These are phyloP conservation scores for Poeciliopsis prolifica DNA, from an alignment of 2,113 vertebrate species.

Conservation along the genomic window DNA sequence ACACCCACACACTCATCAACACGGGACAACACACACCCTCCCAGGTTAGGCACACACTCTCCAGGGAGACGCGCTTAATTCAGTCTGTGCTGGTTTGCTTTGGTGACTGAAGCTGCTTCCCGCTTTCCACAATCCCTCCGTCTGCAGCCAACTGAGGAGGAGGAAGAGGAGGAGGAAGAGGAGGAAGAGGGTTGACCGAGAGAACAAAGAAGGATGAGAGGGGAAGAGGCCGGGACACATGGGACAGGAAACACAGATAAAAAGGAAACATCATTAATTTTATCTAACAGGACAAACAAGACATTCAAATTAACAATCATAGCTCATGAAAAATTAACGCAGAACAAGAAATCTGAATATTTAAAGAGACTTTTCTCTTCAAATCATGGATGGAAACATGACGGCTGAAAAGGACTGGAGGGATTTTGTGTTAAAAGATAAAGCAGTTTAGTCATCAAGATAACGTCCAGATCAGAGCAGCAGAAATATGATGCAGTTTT, in stretches of 20 bases:
- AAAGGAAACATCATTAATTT: constrained; percentile 43
- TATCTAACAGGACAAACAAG: constrained; percentile 20
- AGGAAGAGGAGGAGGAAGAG: not conserved
- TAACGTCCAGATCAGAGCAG: constrained; percentile 51
- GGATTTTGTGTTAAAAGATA: constrained; percentile 28
- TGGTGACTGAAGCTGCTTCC: not conserved
- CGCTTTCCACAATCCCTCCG: constrained; percentile 3
- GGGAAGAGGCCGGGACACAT: not conserved
- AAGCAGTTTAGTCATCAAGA: constrained; percentile 30
- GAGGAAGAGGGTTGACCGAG: not conserved
- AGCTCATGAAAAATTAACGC: not conserved
- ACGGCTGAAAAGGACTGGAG: too few species aligned
- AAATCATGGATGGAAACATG: not conserved
- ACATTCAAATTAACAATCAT: not conserved
- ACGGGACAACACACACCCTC: constrained; percentile 41
- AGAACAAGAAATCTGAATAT: not conserved
- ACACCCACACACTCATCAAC: constrained; percentile 61
- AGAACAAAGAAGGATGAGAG: constrained; percentile 38
- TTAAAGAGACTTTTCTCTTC: not conserved
- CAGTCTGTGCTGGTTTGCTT: not conserved
- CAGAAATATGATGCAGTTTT: constrained; percentile 29
- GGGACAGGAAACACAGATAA: not conserved
- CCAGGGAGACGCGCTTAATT: constrained; percentile 24
- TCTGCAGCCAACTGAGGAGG: not conserved
- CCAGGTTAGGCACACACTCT: constrained; percentile 13